These are phyloP conservation scores for Charina bottae DNA, from an alignment of 2,113 vertebrate species.

Conservation along the genomic window DNA sequence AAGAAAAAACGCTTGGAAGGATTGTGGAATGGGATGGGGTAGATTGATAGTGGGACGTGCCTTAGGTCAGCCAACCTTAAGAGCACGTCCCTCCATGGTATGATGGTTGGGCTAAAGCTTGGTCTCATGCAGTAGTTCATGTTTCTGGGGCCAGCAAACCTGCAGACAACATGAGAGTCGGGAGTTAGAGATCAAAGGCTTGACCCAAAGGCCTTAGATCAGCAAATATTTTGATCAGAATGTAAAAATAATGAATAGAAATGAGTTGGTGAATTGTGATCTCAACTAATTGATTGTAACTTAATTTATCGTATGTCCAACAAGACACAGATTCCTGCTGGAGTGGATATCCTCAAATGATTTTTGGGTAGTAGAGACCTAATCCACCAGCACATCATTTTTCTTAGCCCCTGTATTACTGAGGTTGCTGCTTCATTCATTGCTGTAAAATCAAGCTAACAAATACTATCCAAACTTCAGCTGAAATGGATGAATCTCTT, in stretches of 20 bases:
- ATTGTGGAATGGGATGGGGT: not conserved
- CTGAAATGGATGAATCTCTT: not conserved
- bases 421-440: conserved; percentile 8
- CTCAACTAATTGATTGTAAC: not conserved
- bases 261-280: not conserved
- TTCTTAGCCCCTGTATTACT: not conserved
- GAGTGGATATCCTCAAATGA: fast-evolving
- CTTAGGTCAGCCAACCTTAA: conserved; percentile 67
- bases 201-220: not conserved
- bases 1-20: not conserved
- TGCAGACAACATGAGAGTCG: conserved; percentile 68
- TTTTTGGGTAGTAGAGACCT: not conserved
- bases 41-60: not conserved
- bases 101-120: not conserved
- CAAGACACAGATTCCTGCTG: not conserved
- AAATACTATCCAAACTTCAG: not conserved
- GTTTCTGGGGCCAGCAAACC: conserved; percentile 86
- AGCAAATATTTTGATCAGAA: not conserved
- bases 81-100: not conserved
- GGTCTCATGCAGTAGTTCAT: not conserved
- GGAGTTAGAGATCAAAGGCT: not conserved
- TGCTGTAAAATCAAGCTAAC: not conserved
- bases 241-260: not conserved
- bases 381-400: not conserved
- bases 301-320: not conserved